Base-by-base conservation (phyloP, 2,797 vertebrate species). In the Bryconaethiops microstoma region DNA sequence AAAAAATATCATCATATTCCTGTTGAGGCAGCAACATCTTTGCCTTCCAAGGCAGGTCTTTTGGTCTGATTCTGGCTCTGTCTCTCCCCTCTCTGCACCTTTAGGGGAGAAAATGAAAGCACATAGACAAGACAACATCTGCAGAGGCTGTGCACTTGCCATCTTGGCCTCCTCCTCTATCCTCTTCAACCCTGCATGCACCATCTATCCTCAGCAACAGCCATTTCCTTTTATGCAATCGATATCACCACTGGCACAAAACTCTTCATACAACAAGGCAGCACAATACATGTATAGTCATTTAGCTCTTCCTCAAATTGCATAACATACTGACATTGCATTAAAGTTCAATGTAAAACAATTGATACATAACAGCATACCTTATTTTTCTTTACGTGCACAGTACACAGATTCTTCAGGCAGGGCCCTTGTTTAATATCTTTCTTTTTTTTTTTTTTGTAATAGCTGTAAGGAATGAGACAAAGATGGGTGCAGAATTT, bases 401-500 rank as follows among this genome's bases (percentile, higher is more conserved):
- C 90, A 90, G 83, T 88, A 93, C 88, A 93, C 86, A 91, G 94
- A 92, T 92, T 92, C 94, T 94, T 96, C 95, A 91, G 92, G 91
- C 91, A 89, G 90, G 88, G 86, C 84, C 85, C 86, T 87, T 90
- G 92, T 94, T 92, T 86, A 87, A 89, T 90, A 84, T 78, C 40
- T 16, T 88, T 83, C 90, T 74, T 71, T 65, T 68, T 71, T 62
- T 54, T 48, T 85, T 88, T 92, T 88, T 92, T 88, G 89, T 91
- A 88, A 87, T 91, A 93, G 92, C 92, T 93, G 91, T 93, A 94
- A 93, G 91, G 92, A 91, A 94, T 91, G 93, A 94, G 89, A 95
- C 95, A 96, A 96, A 95, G 95, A 96, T 95, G 94, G 94, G 90
- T 94, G 93, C 93, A 95, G 97, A 96, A 98, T 95, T 96, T 98